Evolutionary conservation across 2,797 vertebrate species (phyloP), one percentile per base, ranked within the genome.

Genomic region (Cryptoblepharus egeriae): DNA sequence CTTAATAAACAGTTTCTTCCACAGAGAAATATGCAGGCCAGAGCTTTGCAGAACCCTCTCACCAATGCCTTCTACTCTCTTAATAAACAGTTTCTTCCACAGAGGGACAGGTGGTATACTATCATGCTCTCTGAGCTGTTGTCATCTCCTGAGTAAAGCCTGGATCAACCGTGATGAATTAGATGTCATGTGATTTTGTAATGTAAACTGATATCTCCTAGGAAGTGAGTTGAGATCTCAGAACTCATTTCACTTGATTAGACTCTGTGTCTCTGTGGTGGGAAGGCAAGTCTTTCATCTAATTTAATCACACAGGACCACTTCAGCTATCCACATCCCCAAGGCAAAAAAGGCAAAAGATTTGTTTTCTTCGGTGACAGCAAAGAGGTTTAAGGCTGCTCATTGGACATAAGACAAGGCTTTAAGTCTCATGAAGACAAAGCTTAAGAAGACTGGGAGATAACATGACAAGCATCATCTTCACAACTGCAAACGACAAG

Each of bases 191-290:
- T 90, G 93, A 93, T 91, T 94, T 89, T 92, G 92, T 93, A 95
- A 95, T 93, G 95, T 86, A 94, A 95, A 92, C 93, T 82, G 90
- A 94, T 94, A 94, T 90, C 95, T 93, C 95, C 79, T 76, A 94
- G 94, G 95, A 96, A 95, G 94, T 55, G 92, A 93, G 93, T 92
- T 92, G 92, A 93, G 95, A 95, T 95, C 95, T 96, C 94, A 95
- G 95, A 96, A 96, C 94, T 96, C 94, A 95, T 95, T 96, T 96
- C 93, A 94, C 95, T 96, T 95, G 95, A 96, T 96, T 95, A 94
- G 96, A 94, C 95, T 93, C 93, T 28, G 16, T 42, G 78, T 95
- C 94, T 95, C 94, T 83, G 79, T 91, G 93, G 94, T 84, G 76
- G 77, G 92, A 93, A 95, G 90, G 92, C 91, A 94, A 94, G 93